phyloP scores from a whole-genome alignment of 2,113 vertebrate species.

The Sorex araneus region DNA sequence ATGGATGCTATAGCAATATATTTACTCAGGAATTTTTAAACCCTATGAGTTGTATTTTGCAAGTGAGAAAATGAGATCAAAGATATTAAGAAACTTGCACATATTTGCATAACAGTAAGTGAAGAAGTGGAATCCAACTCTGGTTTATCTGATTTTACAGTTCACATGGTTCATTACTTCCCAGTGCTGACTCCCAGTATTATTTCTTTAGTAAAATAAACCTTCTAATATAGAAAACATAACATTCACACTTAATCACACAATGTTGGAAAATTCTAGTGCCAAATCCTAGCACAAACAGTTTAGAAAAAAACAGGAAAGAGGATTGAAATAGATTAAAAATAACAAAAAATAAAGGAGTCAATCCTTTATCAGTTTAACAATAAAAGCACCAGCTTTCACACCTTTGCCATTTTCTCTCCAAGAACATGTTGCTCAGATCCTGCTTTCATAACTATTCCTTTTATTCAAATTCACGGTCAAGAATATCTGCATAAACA shows the following conservation, averaged over 20 bases:
- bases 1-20: not conserved
- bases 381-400: not conserved
- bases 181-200: not conserved
- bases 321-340: not conserved
- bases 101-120: not conserved
- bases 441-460: slow-evolving; percentile 6
- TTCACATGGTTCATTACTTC: not conserved
- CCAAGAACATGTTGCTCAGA: slow-evolving; percentile 3
- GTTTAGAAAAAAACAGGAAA: slow-evolving; percentile 9
- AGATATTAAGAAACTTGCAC: not conserved
- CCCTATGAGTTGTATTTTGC: not conserved
- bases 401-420: slow-evolving; percentile 54
- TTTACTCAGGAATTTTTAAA: slow-evolving; percentile 3
- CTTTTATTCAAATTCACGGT: slow-evolving; percentile 25
- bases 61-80: slow-evolving; percentile 36
- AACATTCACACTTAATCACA: not conserved
- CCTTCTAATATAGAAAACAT: not conserved
- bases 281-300: not conserved
- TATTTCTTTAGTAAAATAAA: not conserved
- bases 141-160: not conserved
- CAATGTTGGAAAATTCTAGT: slow-evolving; percentile 55
- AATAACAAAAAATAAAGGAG: slow-evolving; percentile 22
- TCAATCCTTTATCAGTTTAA: slow-evolving; percentile 22
- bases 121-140: not conserved
- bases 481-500: not conserved